Conservation (phyloP, 2,888 invertebrate genomes). For the Graphium colonna region DNA sequence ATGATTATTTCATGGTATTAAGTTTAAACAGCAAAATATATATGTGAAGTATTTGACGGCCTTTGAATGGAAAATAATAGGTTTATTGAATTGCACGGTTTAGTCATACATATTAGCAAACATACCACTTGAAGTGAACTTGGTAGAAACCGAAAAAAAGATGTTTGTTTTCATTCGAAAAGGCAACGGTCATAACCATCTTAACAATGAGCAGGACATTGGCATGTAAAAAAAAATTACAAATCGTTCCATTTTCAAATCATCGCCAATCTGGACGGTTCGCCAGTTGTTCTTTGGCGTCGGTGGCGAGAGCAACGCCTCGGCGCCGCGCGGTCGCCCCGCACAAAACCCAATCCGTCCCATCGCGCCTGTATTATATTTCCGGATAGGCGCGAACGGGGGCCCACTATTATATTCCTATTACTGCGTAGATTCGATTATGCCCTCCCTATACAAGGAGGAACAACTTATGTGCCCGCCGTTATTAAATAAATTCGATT, state of each 20-base stretch:
- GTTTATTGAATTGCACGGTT: too few relatives aligned
- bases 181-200: too few relatives aligned
- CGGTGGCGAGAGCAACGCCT: slow-evolving; percentile 35
- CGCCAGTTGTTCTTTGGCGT: slow-evolving; percentile 18
- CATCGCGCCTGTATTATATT: slow-evolving; percentile 29
- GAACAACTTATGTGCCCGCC: neutral
- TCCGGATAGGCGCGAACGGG: slow-evolving; percentile 23
- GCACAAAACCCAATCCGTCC: slow-evolving; percentile 26
- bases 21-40: too few relatives aligned
- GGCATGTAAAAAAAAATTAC: neutral
- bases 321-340: slow-evolving; percentile 41
- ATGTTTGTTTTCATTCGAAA: too few relatives aligned
- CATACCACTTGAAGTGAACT: too few relatives aligned
- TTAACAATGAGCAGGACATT: too few relatives aligned
- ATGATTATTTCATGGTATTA: too few relatives aligned
- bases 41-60: too few relatives aligned
- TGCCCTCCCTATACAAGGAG: neutral
- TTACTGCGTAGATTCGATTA: slow-evolving; percentile 24
- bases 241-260: neutral
- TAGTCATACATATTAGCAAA: too few relatives aligned
- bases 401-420: slow-evolving; percentile 29
- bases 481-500: slow-evolving; percentile 15
- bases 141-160: too few relatives aligned
- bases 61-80: too few relatives aligned
- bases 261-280: neutral